A percentile compares a stretch with the other conserved stretches of the same genome.
Evolutionary conservation across 2,797 vertebrate genomes (phyloP).

Genomic region (Esox lucius): DNA sequence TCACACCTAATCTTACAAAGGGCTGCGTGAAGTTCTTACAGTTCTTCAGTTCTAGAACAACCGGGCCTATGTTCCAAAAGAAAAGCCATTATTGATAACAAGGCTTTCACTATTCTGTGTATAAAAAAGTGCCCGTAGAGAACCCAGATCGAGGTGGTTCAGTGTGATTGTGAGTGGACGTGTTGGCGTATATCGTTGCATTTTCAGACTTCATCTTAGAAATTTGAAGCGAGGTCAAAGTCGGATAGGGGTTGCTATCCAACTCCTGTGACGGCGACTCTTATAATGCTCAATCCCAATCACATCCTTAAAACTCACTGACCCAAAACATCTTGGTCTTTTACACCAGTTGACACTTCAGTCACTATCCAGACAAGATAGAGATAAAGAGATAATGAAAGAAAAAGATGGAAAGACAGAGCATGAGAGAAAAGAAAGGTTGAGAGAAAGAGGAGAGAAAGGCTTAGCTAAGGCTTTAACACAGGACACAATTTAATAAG

Average conservation of each 20-base stretch:
- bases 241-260: constrained; percentile 13
- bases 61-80: constrained; percentile 53
- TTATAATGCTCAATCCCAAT: constrained; percentile 34
- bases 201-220: constrained; percentile 37
- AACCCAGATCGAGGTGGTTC: constrained; percentile 39
- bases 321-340: constrained; percentile 41
- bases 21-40: constrained; percentile 4
- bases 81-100: constrained; percentile 47
- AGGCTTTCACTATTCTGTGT: constrained; percentile 45
- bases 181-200: constrained; percentile 42
- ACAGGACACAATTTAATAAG: constrained; percentile 65
- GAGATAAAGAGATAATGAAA: constrained; percentile 43
- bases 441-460: background rate
- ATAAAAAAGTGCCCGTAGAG: constrained; percentile 20
- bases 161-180: background rate
- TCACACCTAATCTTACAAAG: constrained; percentile 39
- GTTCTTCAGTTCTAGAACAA: constrained; percentile 35
- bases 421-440: background rate
- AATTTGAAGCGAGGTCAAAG: constrained; percentile 17
- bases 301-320: constrained; percentile 50
- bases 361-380: constrained; percentile 34
- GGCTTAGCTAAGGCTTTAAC: constrained; percentile 27
- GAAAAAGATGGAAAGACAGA: constrained; percentile 1
- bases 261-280: constrained; percentile 39
- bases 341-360: constrained; percentile 53